A percentile compares a stretch with the other conserved stretches of the same genome.
These are phyloP conservation scores for Clarias fuscus DNA, from an alignment of 2,797 vertebrate species.

Conservation along the genomic window DNA sequence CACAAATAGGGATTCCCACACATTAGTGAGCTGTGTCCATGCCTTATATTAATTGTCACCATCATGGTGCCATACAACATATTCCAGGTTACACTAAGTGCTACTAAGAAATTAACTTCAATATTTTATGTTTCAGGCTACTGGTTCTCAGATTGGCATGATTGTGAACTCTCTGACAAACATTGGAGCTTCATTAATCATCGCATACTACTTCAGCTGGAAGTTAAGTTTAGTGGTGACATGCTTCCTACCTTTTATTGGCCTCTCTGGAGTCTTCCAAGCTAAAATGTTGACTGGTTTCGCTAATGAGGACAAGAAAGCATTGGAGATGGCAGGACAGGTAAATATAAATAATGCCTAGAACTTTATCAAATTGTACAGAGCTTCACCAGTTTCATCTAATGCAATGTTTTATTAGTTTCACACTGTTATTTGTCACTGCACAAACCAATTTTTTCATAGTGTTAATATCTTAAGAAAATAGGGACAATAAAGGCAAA, in stretches of 20 bases:
- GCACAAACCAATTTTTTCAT: background rate
- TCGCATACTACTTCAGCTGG: constrained; percentile 83
- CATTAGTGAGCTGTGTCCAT: background rate
- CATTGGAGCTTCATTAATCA: constrained; percentile 76
- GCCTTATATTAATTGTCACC: constrained; percentile 17
- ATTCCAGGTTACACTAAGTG: background rate
- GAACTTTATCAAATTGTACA: background rate
- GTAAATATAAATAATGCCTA: constrained; percentile 57
- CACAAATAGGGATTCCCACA: no score
- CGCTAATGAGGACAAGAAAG: constrained; percentile 75
- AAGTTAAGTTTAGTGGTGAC: constrained; percentile 76
- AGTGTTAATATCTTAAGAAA: background rate
- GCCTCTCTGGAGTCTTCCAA: constrained; percentile 74
- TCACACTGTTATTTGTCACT: background rate
- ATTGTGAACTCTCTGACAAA: constrained; percentile 76
- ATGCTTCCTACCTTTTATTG: constrained; percentile 78
- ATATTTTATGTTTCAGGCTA: constrained; percentile 66
- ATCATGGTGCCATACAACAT: background rate
- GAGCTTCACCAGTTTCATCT: background rate
- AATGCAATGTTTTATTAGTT: no score
- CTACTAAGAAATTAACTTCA: background rate
- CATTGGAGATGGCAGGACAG: constrained; percentile 76
- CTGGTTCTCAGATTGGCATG: constrained; percentile 81
- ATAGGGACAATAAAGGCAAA: background rate
- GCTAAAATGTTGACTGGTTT: constrained; percentile 80